Evolutionary conservation across 92 coral and sea anemone species (phyloP).

Genomic region (Parazoanthus atlanticus): DNA sequence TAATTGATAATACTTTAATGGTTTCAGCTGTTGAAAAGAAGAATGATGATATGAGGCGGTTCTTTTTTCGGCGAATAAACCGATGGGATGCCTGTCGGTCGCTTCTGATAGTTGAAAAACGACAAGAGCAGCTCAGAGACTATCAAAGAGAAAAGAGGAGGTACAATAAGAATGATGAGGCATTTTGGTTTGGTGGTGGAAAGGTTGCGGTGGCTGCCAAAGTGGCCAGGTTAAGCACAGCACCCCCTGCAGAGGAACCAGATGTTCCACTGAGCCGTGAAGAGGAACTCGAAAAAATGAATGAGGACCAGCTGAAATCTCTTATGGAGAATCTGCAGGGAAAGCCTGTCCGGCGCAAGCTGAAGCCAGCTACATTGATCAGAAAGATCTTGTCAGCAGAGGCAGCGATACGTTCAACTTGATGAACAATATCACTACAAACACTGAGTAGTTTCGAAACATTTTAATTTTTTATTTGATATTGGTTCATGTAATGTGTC

Average conservation of each 20-base stretch:
- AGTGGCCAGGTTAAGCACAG: neutral
- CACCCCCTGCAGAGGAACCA: constrained; percentile 20
- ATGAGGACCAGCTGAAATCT: neutral
- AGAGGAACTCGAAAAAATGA: constrained; percentile 5
- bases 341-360: neutral
- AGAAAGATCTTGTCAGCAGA: constrained; percentile 1
- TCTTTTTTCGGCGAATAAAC: neutral
- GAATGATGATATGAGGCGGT: constrained; percentile 12
- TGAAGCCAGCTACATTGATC: neutral
- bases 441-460: neutral
- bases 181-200: neutral
- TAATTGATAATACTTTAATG: neutral
- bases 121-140: constrained; percentile 1
- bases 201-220: constrained; percentile 11
- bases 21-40: constrained; percentile 25
- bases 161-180: neutral
- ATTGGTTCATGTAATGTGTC: neutral
- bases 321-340: neutral
- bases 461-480: neutral
- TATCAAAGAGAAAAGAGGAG: neutral
- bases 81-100: constrained; percentile 7
- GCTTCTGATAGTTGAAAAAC: constrained; percentile 1
- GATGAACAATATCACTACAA: neutral
- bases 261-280: neutral
- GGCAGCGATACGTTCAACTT: neutral